Percentiles rank a stretch among this genome's conserved stretches.
phyloP scores from a whole-genome alignment of 1,140 invertebrate species.

The Drosophila triauraria region DNA sequence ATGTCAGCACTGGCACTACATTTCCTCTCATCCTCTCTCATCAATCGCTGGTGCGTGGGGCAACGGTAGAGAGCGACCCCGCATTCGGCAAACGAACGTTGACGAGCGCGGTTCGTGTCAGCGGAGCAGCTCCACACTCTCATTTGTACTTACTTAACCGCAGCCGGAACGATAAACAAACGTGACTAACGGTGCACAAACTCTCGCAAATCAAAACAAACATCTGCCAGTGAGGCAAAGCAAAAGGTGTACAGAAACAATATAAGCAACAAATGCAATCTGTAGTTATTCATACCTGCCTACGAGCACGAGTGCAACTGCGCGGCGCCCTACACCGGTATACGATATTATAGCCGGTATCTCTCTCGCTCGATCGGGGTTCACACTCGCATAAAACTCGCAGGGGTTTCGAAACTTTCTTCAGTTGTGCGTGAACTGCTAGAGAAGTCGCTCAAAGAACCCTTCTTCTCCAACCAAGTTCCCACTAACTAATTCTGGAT shows the following conservation, averaged over 20 bases:
- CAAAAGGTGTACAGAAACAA: slow-evolving; percentile 31
- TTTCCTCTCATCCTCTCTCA: slow-evolving; percentile 11
- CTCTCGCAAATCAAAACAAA: slow-evolving; percentile 41
- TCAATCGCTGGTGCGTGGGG: slow-evolving; percentile 2
- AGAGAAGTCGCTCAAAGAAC: slow-evolving; percentile 28
- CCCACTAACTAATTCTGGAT: not conserved
- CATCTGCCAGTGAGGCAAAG: slow-evolving; percentile 38
- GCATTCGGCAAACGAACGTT: slow-evolving; percentile 53
- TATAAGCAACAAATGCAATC: slow-evolving; percentile 39
- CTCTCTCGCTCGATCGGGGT: not conserved
- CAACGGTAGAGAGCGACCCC: slow-evolving; percentile 2
- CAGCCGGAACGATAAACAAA: slow-evolving; percentile 52
- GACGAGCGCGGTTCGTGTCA: slow-evolving; percentile 49
- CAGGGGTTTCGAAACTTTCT: slow-evolving; percentile 50
- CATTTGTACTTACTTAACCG: slow-evolving; percentile 2
- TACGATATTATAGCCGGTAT: slow-evolving; percentile 39
- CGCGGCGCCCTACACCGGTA: slow-evolving; percentile 17
- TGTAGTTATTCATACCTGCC: slow-evolving; percentile 37
- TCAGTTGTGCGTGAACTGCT: slow-evolving; percentile 64
- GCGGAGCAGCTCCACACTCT: slow-evolving; percentile 22
- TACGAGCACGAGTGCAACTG: slow-evolving; percentile 7
- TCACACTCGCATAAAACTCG: slow-evolving; percentile 53
- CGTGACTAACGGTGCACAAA: slow-evolving; percentile 34
- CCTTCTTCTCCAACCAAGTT: slow-evolving; percentile 7
- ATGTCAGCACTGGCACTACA: not conserved